Evolutionary conservation across 2,888 invertebrate genomes (phyloP), one percentile per base, ranked within the genome.

Genomic region (Brachyptera risi): DNA sequence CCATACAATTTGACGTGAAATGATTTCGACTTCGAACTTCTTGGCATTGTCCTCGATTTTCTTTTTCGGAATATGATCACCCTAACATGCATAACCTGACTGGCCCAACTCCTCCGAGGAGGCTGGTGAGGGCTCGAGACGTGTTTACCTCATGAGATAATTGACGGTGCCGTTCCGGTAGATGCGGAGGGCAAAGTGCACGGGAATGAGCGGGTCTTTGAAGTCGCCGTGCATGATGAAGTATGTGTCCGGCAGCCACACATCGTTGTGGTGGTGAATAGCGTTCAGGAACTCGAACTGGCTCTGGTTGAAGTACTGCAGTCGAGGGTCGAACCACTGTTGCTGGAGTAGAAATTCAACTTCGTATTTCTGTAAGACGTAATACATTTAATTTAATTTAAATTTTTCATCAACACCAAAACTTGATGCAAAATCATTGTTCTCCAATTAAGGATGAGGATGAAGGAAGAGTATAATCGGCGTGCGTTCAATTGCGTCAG

Each of bases 221-320:
- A 94, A 95, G 79, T 95, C 94, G 66, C 95, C 95, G 78, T 95
- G 94, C 90, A 94, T 94, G 76, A 94, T 93, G 80, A 95, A 95
- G 77, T 94, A 94, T 62, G 93, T 94, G 79, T 95, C 95, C 65
- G 95, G 94, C 71, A 93, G 82, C 94, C 93, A 94, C 74, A 94
- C 89, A 73, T 91, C 87, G 74, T 90, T 87, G 81, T 92, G 89
- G 76, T 95, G 94, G 76, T 93, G 93, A 72, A 95, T 89, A 67
- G 92, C 95, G 79, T 95, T 95, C 71, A 95, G 81, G 78, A 86
- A 93, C 72, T 90, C 89, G 81, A 90, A 91, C 72, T 86, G 84
- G 69, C 90, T 91, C 75, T 88, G 88, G 78, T 93, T 93, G 72
- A 90, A 89, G 79, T 93, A 93, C 69, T 87, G 85, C 70, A 95